phyloP scores from a whole-genome alignment of 2,888 invertebrate species.

The Clitarchus hookeri region DNA sequence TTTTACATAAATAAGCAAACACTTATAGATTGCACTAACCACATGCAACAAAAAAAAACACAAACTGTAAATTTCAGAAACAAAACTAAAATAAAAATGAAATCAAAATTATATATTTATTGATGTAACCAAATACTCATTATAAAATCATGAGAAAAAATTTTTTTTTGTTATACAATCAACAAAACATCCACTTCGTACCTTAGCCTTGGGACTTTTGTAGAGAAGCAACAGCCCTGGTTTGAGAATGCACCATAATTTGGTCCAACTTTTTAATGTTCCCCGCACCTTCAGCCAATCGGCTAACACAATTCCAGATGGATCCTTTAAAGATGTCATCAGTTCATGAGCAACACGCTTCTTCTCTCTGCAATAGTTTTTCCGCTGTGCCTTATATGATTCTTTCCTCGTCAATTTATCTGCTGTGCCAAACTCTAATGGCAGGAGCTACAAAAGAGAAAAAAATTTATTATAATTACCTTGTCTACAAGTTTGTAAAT shows the following conservation, averaged over 20 bases:
- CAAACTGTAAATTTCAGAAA: too few species aligned
- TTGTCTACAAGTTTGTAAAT: conserved; percentile 53
- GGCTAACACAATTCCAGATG: conserved; percentile 87
- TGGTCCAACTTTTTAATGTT: conserved; percentile 93
- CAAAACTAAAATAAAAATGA: too few species aligned
- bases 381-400: conserved; percentile 88
- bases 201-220: conserved; percentile 93
- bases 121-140: too few species aligned
- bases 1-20: too few species aligned
- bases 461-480: conserved; percentile 46
- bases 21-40: too few species aligned
- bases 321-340: conserved; percentile 86
- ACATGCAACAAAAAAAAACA: too few species aligned
- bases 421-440: conserved; percentile 41
- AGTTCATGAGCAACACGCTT: conserved; percentile 89
- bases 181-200: conserved; percentile 50
- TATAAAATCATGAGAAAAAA: too few species aligned
- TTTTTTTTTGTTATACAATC: too few species aligned
- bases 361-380: conserved; percentile 87
- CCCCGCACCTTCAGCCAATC: conserved; percentile 95
- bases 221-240: conserved; percentile 88
- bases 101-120: too few species aligned
- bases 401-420: conserved; percentile 71
- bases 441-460: conserved; percentile 38
- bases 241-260: conserved; percentile 92